Evolutionary conservation across 2,888 invertebrate genomes (phyloP).

Genomic region (Eustalomyia histrio): DNA sequence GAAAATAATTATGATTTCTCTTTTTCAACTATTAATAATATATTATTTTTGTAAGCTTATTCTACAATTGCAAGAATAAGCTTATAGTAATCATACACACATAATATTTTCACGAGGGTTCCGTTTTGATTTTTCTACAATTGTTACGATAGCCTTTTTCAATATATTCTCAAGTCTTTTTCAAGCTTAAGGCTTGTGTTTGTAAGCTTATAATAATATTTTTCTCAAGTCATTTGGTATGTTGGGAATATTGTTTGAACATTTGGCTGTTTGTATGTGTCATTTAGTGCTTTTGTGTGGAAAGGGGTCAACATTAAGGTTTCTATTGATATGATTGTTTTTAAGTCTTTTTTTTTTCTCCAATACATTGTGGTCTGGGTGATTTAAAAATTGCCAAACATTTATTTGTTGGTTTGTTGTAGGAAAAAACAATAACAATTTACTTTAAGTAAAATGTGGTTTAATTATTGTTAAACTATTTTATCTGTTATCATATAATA

Average conservation of each 20-base stretch:
- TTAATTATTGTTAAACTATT: constrained; percentile 52
- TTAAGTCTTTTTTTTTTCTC: constrained; percentile 10
- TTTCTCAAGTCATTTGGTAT: too few species aligned
- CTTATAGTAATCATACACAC: too few species aligned
- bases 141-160: too few species aligned
- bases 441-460: background rate
- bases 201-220: too few species aligned
- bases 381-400: constrained; percentile 7
- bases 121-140: too few species aligned
- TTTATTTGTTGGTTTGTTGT: constrained; percentile 15
- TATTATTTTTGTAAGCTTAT: too few species aligned
- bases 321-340: constrained; percentile 41
- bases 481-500: constrained; percentile 41
- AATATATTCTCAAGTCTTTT: too few species aligned
- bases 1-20: too few species aligned
- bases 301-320: constrained; percentile 55
- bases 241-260: constrained; percentile 19
- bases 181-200: too few species aligned
- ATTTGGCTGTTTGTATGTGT: constrained; percentile 48
- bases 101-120: too few species aligned
- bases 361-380: constrained; percentile 5
- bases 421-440: constrained; percentile 1
- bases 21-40: too few species aligned
- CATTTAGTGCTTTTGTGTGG: constrained; percentile 29
- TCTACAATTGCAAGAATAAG: too few species aligned